Percentiles rank a stretch among this genome's conserved stretches.
These are phyloP conservation scores for Aurelia coerulea DNA, from an alignment of 30 jellyfish, hydroid and myxozoan genomes.

Conservation along the genomic window DNA sequence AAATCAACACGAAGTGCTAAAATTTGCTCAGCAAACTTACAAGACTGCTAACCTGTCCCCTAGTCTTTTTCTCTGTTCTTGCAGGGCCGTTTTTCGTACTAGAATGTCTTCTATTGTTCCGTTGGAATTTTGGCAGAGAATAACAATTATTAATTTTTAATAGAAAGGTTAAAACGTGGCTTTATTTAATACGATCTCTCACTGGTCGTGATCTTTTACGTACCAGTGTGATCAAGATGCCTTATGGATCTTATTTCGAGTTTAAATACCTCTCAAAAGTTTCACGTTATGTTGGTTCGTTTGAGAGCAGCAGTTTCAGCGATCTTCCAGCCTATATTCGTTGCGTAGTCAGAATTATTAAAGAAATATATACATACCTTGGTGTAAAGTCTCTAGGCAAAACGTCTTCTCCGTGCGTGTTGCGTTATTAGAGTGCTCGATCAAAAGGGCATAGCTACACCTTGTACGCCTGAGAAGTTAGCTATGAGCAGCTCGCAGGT, in stretches of 20 bases:
- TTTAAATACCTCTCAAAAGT: too few relatives aligned
- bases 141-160: not conserved
- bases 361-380: too few relatives aligned
- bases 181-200: not conserved
- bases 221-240: not conserved
- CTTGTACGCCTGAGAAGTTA: slow-evolving; percentile 62
- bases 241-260: too few relatives aligned
- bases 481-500: slow-evolving; percentile 67
- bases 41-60: not conserved
- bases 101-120: slow-evolving; percentile 4
- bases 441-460: slow-evolving; percentile 44
- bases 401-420: slow-evolving; percentile 50
- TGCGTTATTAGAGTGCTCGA: slow-evolving; percentile 45
- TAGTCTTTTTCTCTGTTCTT: not conserved
- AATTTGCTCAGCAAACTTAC: too few relatives aligned
- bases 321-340: too few relatives aligned
- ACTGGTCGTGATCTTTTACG: not conserved
- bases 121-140: not conserved
- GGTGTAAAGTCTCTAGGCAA: not conserved
- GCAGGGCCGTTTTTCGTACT: not conserved
- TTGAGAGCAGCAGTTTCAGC: too few relatives aligned
- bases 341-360: too few relatives aligned
- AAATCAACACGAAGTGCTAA: too few relatives aligned
- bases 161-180: slow-evolving; percentile 1
- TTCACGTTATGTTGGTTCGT: too few relatives aligned